These are phyloP conservation scores for Drosophila vallismaia DNA, from an alignment of 2,888 invertebrate species.

Conservation along the genomic window DNA sequence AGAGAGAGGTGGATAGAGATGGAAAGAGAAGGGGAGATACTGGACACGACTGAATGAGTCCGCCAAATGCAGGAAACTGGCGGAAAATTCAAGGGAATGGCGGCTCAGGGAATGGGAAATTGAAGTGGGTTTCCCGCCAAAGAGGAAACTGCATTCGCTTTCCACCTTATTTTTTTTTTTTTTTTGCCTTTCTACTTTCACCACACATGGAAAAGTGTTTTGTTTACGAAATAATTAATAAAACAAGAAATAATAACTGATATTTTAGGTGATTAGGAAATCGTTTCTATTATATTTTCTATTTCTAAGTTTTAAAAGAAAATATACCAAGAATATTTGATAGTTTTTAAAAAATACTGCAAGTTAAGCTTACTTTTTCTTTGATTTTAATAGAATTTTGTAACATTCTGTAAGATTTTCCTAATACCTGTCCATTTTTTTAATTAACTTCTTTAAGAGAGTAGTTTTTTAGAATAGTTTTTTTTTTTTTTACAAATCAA, in stretches of 20 bases:
- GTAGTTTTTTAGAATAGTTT: too few species aligned
- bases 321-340: too few species aligned
- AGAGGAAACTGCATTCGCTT: conserved; percentile 8
- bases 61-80: conserved; percentile 40
- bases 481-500: too few species aligned
- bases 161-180: not conserved
- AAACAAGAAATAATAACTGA: not conserved
- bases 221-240: not conserved
- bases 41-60: conserved; percentile 55
- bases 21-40: conserved; percentile 5
- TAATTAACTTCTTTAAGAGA: too few species aligned
- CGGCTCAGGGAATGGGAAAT: not conserved
- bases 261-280: not conserved
- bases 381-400: too few species aligned
- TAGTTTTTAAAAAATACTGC: too few species aligned
- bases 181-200: not conserved
- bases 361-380: too few species aligned
- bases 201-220: not conserved
- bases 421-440: too few species aligned
- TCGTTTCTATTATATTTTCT: too few species aligned
- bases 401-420: too few species aligned
- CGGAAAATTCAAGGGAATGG: conserved; percentile 17
- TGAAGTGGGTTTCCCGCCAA: conserved; percentile 1
- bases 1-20: not conserved
- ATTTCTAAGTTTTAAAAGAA: too few species aligned